Conservation (phyloP, 2,113 vertebrate species). For the Otus sunia region DNA sequence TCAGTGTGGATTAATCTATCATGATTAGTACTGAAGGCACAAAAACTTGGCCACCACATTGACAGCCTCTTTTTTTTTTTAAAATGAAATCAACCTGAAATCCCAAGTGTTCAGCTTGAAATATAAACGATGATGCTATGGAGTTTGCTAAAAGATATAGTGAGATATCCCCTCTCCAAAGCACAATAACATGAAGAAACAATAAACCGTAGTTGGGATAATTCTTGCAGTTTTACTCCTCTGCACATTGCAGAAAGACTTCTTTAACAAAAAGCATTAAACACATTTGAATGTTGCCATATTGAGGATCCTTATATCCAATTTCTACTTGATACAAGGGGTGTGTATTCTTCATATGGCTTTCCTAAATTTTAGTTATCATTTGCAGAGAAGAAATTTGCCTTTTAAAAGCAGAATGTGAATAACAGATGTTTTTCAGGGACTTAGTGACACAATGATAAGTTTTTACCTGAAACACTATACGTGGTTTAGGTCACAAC, state of each 20-base stretch:
- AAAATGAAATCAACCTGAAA: background rate
- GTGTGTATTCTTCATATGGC: background rate
- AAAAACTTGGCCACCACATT: background rate
- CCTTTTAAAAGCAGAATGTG: background rate
- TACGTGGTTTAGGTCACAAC: background rate
- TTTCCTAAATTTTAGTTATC: background rate
- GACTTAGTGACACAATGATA: background rate
- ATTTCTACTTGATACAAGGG: background rate
- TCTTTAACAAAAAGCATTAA: background rate
- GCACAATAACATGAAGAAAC: background rate
- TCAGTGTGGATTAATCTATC: background rate
- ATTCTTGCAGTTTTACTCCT: background rate
- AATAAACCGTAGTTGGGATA: background rate
- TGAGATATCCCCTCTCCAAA: background rate
- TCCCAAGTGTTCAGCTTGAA: background rate
- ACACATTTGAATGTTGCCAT: background rate
- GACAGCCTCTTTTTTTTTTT: background rate
- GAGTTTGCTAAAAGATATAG: background rate
- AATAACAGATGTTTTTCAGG: background rate
- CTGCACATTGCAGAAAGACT: background rate
- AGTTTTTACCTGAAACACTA: background rate
- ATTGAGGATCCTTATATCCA: background rate
- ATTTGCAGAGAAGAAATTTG: background rate
- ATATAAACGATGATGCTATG: background rate
- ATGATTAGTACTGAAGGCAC: background rate